These are phyloP conservation scores for Strigamia transsilvanica DNA, from an alignment of 2,888 invertebrate genomes.

Conservation along the genomic window DNA sequence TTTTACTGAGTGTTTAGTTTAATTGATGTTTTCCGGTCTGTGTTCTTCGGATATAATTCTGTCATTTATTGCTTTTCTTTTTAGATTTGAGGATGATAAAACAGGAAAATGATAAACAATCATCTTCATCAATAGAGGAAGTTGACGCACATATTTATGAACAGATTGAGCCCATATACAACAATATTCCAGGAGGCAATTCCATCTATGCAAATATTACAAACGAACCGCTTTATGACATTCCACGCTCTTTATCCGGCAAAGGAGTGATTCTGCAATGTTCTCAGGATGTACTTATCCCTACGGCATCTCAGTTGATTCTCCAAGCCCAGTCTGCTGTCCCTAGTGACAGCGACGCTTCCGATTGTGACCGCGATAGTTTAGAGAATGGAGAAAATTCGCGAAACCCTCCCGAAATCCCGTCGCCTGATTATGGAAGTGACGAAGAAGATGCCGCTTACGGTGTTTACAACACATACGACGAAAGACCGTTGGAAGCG, in stretches of 20 bases:
- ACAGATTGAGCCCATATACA: conserved; percentile 51
- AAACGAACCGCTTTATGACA: conserved; percentile 49
- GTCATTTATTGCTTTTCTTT: neutral
- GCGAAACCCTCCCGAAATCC: conserved; percentile 15
- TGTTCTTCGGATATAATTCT: neutral
- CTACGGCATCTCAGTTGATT: conserved; percentile 48
- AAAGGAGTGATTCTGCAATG: neutral
- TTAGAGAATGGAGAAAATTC: conserved; percentile 27
- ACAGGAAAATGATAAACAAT: neutral
- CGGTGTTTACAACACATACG: conserved; percentile 50
- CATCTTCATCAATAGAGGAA: neutral
- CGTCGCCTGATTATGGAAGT: conserved; percentile 51
- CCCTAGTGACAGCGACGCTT: neutral
- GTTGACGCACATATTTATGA: neutral
- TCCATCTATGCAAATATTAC: conserved; percentile 39
- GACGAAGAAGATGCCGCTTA: conserved; percentile 54
- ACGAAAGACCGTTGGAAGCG: neutral
- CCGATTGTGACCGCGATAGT: conserved; percentile 48
- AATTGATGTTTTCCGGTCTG: too few relatives aligned
- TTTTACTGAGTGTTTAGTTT: too few relatives aligned
- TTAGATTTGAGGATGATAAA: conserved; percentile 44
- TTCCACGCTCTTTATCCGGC: conserved; percentile 5
- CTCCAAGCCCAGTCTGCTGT: conserved; percentile 7
- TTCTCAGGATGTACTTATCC: conserved; percentile 17
- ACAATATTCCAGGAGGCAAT: conserved; percentile 23